Evolutionary conservation across 2,797 vertebrate species (phyloP).

Genomic region (Acipenser oxyrinchus): DNA sequence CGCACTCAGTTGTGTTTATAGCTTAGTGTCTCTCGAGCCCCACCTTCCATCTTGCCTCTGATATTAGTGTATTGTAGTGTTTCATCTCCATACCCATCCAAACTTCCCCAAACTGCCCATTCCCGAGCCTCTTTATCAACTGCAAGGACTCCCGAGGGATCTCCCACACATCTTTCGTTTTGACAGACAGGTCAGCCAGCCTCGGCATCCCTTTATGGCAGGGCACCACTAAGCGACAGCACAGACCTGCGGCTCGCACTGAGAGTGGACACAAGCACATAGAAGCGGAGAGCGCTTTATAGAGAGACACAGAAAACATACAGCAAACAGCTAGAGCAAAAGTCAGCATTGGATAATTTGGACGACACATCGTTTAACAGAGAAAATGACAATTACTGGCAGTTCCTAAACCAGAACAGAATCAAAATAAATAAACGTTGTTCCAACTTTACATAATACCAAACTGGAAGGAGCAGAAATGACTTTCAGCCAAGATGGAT

Average conservation of each 20-base stretch:
- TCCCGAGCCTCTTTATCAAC: constrained; percentile 94
- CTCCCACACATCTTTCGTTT: constrained; percentile 99
- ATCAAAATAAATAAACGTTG: no score
- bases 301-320: no score
- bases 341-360: constrained; percentile 23
- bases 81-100: constrained; percentile 90
- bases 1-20: constrained; percentile 20
- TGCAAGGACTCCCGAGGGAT: constrained; percentile 92
- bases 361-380: constrained; percentile 39
- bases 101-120: constrained; percentile 98
- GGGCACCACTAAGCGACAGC: constrained; percentile 93
- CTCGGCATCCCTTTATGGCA: constrained; percentile 97
- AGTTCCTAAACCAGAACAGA: no score
- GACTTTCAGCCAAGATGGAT: no score
- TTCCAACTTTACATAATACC: no score
- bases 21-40: constrained; percentile 36
- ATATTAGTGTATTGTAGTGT: constrained; percentile 43
- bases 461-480: no score
- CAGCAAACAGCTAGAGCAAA: constrained; percentile 37
- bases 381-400: neutral
- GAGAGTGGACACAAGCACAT: constrained; percentile 33
- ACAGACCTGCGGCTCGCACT: constrained; percentile 95
- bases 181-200: constrained; percentile 95
- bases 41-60: constrained; percentile 60
- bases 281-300: neutral